A percentile compares a stretch with the other conserved stretches of the same genome.
Conservation (phyloP, 64 coral and sea anemone species). For the Exaiptasia diaphana region DNA sequence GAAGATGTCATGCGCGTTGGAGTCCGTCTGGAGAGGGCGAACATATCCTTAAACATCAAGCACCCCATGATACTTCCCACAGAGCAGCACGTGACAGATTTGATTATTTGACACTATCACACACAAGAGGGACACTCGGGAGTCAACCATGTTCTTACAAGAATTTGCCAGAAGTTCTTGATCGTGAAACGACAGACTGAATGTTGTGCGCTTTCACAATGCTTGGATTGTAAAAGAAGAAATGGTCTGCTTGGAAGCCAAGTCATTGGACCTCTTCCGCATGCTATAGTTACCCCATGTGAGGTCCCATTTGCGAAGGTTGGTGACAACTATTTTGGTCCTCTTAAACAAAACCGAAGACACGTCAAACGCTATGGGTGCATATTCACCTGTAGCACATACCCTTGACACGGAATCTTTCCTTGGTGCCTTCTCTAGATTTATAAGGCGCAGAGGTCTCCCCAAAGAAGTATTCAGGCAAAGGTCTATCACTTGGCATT, state of each 20-base stretch:
- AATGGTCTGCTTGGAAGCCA: no score
- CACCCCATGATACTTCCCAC: slow-evolving; percentile 23
- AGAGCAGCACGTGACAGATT: background rate
- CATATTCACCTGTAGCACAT: background rate
- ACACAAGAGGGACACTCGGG: background rate
- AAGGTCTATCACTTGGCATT: no score
- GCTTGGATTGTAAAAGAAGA: no score
- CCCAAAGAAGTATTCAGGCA: slow-evolving; percentile 36
- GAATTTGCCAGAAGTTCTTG: no score
- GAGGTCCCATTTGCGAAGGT: no score
- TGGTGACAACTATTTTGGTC: no score
- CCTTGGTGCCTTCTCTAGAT: slow-evolving; percentile 25
- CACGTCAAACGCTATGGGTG: background rate
- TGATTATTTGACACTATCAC: slow-evolving; percentile 14
- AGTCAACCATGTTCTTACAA: no score
- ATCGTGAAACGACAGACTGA: no score
- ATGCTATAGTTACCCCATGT: no score
- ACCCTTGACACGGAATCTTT: slow-evolving; percentile 38
- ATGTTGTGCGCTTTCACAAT: no score
- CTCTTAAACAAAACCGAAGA: background rate
- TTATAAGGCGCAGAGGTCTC: slow-evolving; percentile 28
- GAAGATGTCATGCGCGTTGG: background rate
- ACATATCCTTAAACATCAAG: background rate
- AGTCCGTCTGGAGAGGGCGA: background rate
- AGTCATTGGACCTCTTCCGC: no score